A percentile compares a stretch with the other conserved stretches of the same genome.
phyloP scores from a whole-genome alignment of 2,888 invertebrate genomes.

The Macrosiphum euphorbiae region DNA sequence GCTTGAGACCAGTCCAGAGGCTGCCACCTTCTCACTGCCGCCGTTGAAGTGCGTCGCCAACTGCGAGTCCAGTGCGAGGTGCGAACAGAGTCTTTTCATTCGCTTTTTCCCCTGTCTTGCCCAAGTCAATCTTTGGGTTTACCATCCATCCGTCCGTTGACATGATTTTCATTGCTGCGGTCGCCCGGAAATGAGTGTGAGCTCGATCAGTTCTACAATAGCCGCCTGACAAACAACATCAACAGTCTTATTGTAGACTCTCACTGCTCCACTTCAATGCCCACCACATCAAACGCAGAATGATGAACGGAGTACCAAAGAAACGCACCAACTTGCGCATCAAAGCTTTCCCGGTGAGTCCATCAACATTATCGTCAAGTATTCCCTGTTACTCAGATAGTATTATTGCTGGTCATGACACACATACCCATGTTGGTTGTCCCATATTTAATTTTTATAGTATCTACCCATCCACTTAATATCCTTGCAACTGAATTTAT shows the following conservation, averaged over 20 bases:
- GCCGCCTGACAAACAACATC: not conserved
- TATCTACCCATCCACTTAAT: not conserved
- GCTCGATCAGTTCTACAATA: not conserved
- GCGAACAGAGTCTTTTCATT: not conserved
- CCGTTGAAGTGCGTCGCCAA: not conserved
- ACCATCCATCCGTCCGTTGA: not conserved
- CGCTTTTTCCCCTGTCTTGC: not conserved
- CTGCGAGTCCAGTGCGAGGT: not conserved
- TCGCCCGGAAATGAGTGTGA: not conserved
- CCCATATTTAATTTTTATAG: not conserved
- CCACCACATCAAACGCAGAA: conserved; percentile 62
- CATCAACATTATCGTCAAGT: not conserved
- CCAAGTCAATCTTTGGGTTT: not conserved
- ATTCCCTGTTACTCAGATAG: not conserved
- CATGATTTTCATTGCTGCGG: not conserved
- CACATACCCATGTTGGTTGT: not conserved
- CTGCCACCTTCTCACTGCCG: not conserved
- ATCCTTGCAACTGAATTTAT: not conserved
- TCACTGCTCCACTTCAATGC: not conserved
- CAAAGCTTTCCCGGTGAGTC: conserved; percentile 96
- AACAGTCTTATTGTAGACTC: not conserved
- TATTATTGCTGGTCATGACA: not conserved
- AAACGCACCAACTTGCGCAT: conserved; percentile 98
- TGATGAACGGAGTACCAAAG: conserved; percentile 79
- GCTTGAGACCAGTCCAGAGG: not conserved